Conservation (phyloP, 2,797 vertebrate genomes). For the Dallia pectoralis region DNA sequence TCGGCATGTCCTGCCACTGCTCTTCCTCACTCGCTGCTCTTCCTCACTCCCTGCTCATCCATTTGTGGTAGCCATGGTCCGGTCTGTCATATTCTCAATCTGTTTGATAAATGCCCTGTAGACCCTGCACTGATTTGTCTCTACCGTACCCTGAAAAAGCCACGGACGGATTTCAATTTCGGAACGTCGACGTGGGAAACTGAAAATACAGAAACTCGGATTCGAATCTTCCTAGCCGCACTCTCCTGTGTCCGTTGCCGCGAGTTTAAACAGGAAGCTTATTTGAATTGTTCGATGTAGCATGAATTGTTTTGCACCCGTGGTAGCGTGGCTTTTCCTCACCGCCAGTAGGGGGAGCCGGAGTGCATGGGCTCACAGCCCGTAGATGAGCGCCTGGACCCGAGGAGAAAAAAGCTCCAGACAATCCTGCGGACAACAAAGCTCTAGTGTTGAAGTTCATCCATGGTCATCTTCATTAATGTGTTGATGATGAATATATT, state of each 20-base stretch:
- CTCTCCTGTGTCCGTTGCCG: conserved; percentile 13
- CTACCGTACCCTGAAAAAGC: conserved; percentile 32
- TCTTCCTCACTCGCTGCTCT: conserved; percentile 15
- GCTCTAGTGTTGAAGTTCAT: conserved; percentile 39
- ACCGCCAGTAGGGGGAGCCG: background rate
- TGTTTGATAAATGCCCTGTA: conserved; percentile 53
- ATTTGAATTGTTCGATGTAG: background rate
- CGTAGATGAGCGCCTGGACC: background rate
- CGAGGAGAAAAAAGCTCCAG: conserved; percentile 20
- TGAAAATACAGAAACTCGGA: background rate
- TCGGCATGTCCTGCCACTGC: conserved; percentile 15
- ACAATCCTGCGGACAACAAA: conserved; percentile 24
- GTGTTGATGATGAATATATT: conserved; percentile 55
- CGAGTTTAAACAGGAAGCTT: background rate
- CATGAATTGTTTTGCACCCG: background rate
- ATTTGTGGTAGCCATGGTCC: conserved; percentile 34
- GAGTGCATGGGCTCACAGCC: background rate
- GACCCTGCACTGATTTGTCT: conserved; percentile 49
- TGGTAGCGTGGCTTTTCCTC: background rate
- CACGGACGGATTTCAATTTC: conserved; percentile 4
- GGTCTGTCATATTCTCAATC: conserved; percentile 39
- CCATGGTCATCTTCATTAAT: conserved; percentile 52
- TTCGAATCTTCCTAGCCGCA: conserved; percentile 10
- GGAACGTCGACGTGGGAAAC: background rate
- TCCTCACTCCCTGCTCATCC: conserved; percentile 23